A percentile compares a stretch with the other conserved stretches of the same genome.
These are phyloP conservation scores for Platichthys flesus DNA, from an alignment of 2,113 vertebrate genomes.

Conservation along the genomic window DNA sequence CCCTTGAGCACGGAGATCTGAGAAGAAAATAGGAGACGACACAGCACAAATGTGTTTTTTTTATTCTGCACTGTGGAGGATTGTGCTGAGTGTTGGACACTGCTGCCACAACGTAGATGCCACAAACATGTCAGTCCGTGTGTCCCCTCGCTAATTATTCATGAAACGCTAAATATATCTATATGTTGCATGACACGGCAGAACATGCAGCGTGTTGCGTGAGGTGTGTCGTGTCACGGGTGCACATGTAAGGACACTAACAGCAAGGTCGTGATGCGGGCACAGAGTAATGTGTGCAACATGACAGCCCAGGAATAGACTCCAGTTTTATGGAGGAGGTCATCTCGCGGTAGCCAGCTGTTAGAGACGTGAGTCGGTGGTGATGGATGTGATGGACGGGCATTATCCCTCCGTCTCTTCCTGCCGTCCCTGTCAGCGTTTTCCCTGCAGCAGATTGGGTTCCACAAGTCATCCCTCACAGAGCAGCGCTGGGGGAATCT, in stretches of 20 bases:
- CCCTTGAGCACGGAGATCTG: slow-evolving; percentile 65
- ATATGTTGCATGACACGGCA: slow-evolving; percentile 17
- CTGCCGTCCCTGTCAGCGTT: slow-evolving; percentile 74
- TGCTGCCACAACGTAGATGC: background rate
- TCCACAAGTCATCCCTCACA: slow-evolving; percentile 73
- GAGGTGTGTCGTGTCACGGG: background rate
- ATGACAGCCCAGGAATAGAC: slow-evolving; percentile 55
- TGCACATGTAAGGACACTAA: slow-evolving; percentile 41
- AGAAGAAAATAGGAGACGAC: slow-evolving; percentile 63
- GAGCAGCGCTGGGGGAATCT: slow-evolving; percentile 79
- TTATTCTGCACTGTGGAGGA: slow-evolving; percentile 43
- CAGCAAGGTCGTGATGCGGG: slow-evolving; percentile 59
- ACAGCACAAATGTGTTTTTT: slow-evolving; percentile 64
- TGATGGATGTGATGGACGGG: slow-evolving; percentile 73
- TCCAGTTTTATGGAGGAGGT: slow-evolving; percentile 47
- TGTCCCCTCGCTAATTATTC: slow-evolving; percentile 8
- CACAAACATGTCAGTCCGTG: slow-evolving; percentile 20
- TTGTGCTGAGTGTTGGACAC: slow-evolving; percentile 43
- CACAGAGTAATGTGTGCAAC: slow-evolving; percentile 17
- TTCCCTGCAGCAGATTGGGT: slow-evolving; percentile 75
- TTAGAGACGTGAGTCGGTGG: slow-evolving; percentile 41
- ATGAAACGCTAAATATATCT: slow-evolving; percentile 34
- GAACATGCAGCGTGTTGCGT: slow-evolving; percentile 16
- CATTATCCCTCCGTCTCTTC: slow-evolving; percentile 67
- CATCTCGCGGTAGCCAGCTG: slow-evolving; percentile 56